These are phyloP conservation scores for Helicoverpa armigera DNA, from an alignment of 1,140 invertebrate species.

Conservation along the genomic window DNA sequence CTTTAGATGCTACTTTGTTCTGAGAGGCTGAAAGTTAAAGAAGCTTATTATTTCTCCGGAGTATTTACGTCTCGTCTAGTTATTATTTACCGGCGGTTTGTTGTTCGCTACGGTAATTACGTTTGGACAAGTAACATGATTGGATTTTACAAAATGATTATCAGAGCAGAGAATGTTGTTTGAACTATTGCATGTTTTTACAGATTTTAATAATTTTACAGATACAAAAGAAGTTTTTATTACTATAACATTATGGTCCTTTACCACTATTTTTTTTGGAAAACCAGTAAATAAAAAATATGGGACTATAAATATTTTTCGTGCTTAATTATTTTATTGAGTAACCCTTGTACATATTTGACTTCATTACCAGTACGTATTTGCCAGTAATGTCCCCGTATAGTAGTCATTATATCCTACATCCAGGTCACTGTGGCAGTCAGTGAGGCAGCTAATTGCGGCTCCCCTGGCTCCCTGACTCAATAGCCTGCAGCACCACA, in stretches of 20 bases:
- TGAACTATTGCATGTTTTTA: no score
- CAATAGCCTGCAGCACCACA: background rate
- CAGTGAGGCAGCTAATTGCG: background rate
- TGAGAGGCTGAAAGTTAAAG: conserved; percentile 2
- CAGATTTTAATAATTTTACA: no score
- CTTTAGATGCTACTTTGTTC: conserved; percentile 10
- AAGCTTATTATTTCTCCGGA: conserved; percentile 22
- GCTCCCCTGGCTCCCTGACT: background rate
- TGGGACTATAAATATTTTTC: no score
- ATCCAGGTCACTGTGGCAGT: background rate
- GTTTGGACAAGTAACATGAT: conserved; percentile 7
- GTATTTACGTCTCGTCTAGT: conserved; percentile 28
- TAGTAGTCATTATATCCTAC: background rate
- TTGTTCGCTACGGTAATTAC: conserved; percentile 1
- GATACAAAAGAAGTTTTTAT: no score
- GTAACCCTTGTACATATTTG: no score
- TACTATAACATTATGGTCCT: no score
- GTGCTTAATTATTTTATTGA: no score
- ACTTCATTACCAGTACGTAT: no score
- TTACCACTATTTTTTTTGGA: no score
- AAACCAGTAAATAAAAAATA: no score
- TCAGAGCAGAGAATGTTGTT: no score
- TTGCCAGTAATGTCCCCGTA: background rate
- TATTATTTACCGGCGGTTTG: conserved; percentile 16
- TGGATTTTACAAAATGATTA: background rate